Evolutionary conservation across 1,140 invertebrate species (phyloP).

Genomic region (Drosophila cardini): DNA sequence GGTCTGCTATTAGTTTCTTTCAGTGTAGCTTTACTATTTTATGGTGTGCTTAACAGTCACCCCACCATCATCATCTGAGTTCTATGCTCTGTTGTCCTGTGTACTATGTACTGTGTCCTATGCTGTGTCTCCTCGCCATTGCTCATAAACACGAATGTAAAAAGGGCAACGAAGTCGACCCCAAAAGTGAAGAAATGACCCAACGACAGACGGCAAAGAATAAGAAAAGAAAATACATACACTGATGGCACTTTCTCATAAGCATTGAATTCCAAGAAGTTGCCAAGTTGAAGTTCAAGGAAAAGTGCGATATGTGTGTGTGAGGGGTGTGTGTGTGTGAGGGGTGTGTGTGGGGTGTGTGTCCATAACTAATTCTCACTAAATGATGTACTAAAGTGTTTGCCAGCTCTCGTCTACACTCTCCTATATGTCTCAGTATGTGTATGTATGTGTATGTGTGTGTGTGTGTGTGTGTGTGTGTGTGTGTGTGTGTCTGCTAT

Average conservation of each 20-base stretch:
- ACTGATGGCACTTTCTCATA: conserved; percentile 10
- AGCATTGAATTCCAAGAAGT: conserved; percentile 47
- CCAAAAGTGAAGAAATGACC: conserved; percentile 26
- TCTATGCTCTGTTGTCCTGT: conserved; percentile 17
- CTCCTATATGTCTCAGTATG: conserved; percentile 11
- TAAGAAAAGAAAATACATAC: no score
- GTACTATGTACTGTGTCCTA: background rate
- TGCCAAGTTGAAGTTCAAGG: background rate
- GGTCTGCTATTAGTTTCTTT: conserved; percentile 3
- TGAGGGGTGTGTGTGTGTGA: conserved; percentile 1
- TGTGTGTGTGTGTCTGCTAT: conserved; percentile 35
- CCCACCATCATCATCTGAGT: conserved; percentile 32
- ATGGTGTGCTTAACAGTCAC: conserved; percentile 45
- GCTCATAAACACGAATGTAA: conserved; percentile 79
- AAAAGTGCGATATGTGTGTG: conserved; percentile 49
- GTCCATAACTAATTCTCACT: conserved; percentile 81
- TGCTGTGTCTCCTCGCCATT: conserved; percentile 38
- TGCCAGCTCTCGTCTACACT: conserved; percentile 36
- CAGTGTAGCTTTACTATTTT: conserved; percentile 50
- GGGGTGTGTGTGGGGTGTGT: conserved; percentile 21
- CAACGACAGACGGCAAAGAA: background rate
- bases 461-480: conserved; percentile 9
- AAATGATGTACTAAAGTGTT: conserved; percentile 82
- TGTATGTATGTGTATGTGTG: conserved; percentile 8
- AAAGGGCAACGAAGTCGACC: conserved; percentile 59